Evolutionary conservation across 2,113 vertebrate species (phyloP), one percentile per base, ranked within the genome.

Genomic region (Hucho hucho): DNA sequence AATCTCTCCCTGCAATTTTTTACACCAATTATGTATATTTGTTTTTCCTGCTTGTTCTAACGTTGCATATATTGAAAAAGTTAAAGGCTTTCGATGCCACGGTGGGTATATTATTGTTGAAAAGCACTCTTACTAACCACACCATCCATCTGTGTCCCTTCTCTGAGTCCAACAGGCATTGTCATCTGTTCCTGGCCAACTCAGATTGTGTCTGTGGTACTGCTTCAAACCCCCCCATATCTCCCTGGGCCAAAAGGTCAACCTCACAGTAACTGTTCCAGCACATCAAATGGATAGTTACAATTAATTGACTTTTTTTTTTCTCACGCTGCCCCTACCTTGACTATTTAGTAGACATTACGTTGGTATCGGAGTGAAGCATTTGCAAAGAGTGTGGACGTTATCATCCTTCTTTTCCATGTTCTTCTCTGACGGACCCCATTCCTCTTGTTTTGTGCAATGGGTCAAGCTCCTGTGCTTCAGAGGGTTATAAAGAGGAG

Each of bases 401-500:
- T 13, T 22, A 61, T 24, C 18, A 56, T 43, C 37, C 68, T 26
- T 24, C 70, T 70, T 63, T 12, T n/a, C 46, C 1, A 59, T 9
- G 37, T 66, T 69, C 70, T 37, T 16, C 28, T 69, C 74, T 59
- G 58, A 65, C 16, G 24, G 18, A 69, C 53, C 13, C 13, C 28
- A 7, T 72, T 72, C 79, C 58, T 66, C 64, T 64, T 61, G 46
- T 61, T 58, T 79, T 86, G 87, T 81, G 82, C 84, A 74, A 63
- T 63, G 72, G 73, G 69, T 69, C 70, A 56, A 66, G 80, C 64
- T 77, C 67, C 70, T 81, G 83, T 86, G 82, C 84, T 83, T 74
- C 56, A 65, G 72, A 65, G 83, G 79, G 90, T 94, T 94, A 97
- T 91, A 97, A 93, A 83, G 95, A 96, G 71, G 96, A 97, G 87